Conservation (phyloP, 2,113 vertebrate species). For the Brachyhypopomus occidentalis region DNA sequence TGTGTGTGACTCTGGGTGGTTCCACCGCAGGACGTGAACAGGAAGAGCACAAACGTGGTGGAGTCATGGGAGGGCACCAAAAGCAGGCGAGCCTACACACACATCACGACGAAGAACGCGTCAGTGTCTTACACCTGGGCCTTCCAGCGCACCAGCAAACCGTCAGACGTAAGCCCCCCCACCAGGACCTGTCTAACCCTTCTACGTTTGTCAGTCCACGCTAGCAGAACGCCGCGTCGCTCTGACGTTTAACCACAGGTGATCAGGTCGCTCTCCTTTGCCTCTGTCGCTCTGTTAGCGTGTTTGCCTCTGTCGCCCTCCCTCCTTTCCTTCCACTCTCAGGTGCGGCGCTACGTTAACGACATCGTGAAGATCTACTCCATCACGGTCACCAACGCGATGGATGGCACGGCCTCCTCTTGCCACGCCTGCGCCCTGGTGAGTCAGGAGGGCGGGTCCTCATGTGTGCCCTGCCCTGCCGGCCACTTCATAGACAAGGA, state of each 20-base stretch:
- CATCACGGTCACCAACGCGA: conserved; percentile 85
- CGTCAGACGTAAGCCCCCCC: conserved; percentile 82
- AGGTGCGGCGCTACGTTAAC: conserved; percentile 84
- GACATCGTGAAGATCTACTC: conserved; percentile 93
- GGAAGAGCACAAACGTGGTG: conserved; percentile 93
- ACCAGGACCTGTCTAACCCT: no score
- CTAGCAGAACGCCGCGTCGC: no score
- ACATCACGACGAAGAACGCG: conserved; percentile 90
- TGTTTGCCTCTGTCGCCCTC: neutral
- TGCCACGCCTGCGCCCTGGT: conserved; percentile 90
- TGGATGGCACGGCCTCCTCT: conserved; percentile 85
- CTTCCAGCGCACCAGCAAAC: conserved; percentile 92
- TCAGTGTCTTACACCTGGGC: conserved; percentile 97
- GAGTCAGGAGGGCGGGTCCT: conserved; percentile 79
- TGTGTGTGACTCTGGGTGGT: neutral
- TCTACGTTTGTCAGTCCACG: no score
- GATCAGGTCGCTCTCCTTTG: no score
- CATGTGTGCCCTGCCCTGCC: conserved; percentile 89
- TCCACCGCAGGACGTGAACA: conserved; percentile 86
- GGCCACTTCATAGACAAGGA: conserved; percentile 90
- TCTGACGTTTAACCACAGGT: no score
- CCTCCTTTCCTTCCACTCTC: conserved; percentile 45
- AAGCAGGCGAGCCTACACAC: conserved; percentile 87
- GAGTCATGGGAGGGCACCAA: conserved; percentile 93
- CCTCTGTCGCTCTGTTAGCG: neutral